Conservation (phyloP, 2,113 vertebrate genomes). For the Psephotus haematonotus region DNA sequence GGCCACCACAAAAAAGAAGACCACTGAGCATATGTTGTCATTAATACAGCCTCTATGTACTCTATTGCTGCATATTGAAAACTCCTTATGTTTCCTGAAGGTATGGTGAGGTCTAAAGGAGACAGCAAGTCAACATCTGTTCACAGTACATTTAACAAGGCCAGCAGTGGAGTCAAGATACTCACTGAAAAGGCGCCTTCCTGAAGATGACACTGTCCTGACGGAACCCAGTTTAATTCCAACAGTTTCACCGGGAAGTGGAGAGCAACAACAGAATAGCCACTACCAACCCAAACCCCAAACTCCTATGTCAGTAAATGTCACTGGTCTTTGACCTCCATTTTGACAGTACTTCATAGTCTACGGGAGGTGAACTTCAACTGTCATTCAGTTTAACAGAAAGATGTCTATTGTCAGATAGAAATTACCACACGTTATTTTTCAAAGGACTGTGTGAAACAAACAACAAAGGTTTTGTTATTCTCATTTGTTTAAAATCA, state of each 20-base stretch:
- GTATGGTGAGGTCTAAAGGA: not conserved
- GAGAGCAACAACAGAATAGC: not conserved
- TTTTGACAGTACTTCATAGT: not conserved
- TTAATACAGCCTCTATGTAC: not conserved
- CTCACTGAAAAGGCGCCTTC: not conserved
- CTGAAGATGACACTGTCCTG: not conserved
- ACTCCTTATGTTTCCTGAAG: not conserved
- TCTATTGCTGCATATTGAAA: not conserved
- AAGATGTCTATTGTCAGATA: not conserved
- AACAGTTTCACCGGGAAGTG: not conserved
- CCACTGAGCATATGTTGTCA: not conserved
- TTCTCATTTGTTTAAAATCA: not conserved
- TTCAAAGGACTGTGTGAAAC: not conserved
- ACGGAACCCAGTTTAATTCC: not conserved
- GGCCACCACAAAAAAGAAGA: not conserved
- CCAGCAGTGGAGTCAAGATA: not conserved
- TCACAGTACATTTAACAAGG: not conserved
- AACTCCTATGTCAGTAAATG: not conserved
- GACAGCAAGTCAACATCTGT: not conserved
- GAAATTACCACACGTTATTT: not conserved
- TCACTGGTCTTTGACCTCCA: not conserved
- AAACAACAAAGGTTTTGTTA: accelerated
- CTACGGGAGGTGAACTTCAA: not conserved
- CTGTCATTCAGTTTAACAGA: not conserved
- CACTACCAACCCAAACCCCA: too few relatives aligned